Evolutionary conservation across 1,140 invertebrate genomes (phyloP), one percentile per base, ranked within the genome.

Genomic region (Nasonia vitripennis): DNA sequence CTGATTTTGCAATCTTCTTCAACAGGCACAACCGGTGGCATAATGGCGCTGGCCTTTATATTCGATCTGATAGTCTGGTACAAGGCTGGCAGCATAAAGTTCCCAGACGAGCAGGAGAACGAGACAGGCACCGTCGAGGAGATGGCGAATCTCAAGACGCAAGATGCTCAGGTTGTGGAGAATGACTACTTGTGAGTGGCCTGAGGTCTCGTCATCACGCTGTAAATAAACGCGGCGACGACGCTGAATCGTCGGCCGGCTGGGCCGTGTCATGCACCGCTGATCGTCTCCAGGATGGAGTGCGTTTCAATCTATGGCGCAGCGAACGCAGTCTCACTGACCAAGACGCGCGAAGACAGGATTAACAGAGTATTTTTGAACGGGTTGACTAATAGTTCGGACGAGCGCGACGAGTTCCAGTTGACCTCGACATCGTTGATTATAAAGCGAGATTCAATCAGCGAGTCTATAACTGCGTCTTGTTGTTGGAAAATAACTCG

Each of bases 51-150:
- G 71, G 97, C 97, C 48, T 98, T 98, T 90, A 92, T 97, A 82
- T 96, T 98, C 89, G 97, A 98, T 91, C 89, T 97, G 79, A 94
- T 97, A 31, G 97, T 98, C 7, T 97, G 96, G 96, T 96, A 96
- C 89, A 96, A 97, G 91, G 96, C 97, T 20, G 95, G 95, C 48
- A 96, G 95, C 84, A 97, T 98, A 87, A 95, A 94, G 88, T 96
- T 96, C 87, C 94, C 94, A 0, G 95, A 96, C 81, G 95, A 95
- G 55, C 93, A 94, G 87, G 91, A 92, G 67, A 87, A 81, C 67
- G 90, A 91, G 41, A 87, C 87, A 17, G 90, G 90, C 2, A 91
- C 92, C 2, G 90, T 89, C 10, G 92, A 94, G 87, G 93, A 94
- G 86, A 93, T 93, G 93, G 90, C 91, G 45, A 93, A 91, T 34